Evolutionary conservation across 2,113 vertebrate species (phyloP).

Genomic region (Cavia porcellus): DNA sequence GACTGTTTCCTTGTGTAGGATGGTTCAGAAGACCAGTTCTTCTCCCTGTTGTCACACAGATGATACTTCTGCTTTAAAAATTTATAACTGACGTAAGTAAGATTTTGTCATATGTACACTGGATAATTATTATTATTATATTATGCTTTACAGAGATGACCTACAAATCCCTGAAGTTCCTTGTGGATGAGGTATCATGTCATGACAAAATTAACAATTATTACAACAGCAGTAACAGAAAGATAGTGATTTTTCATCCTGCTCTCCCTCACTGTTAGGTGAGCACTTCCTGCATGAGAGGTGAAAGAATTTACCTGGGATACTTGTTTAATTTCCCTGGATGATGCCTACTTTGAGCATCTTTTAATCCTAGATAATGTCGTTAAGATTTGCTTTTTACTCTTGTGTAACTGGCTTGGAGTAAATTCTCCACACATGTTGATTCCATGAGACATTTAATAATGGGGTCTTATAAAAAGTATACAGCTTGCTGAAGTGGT

Average conservation of each 20-base stretch:
- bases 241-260: neutral
- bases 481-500: too few relatives aligned
- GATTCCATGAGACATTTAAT: neutral
- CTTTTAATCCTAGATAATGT: neutral
- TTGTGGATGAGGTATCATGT: neutral
- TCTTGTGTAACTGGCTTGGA: rapidly evolving
- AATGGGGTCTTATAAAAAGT: neutral
- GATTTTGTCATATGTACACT: neutral
- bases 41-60: neutral
- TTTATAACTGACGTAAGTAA: neutral
- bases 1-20: neutral
- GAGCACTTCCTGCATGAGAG: neutral
- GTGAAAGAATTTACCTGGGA: neutral
- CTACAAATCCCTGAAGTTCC: neutral
- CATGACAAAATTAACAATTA: neutral
- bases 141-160: neutral
- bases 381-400: neutral
- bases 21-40: neutral
- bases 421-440: neutral
- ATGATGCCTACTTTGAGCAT: rapidly evolving
- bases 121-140: neutral
- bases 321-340: neutral
- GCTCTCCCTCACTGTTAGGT: neutral
- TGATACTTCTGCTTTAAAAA: neutral
- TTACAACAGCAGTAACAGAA: neutral